Conservation (phyloP, 2,888 invertebrate genomes). For the Aporophyla nigra region DNA sequence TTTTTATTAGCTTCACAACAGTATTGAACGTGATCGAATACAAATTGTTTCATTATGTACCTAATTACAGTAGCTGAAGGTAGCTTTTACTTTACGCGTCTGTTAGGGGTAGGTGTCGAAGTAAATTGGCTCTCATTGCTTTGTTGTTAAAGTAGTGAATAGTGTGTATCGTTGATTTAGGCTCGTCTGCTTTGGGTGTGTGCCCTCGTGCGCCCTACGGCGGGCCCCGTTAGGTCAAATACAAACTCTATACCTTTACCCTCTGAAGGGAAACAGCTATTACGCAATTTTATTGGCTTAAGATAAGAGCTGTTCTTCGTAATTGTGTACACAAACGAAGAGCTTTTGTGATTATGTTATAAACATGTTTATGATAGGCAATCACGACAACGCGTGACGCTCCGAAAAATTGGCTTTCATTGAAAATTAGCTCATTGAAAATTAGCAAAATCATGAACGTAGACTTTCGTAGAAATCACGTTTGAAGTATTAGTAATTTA, state of each 20-base stretch:
- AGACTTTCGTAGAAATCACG: slow-evolving; percentile 2
- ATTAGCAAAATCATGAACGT: slow-evolving; percentile 5
- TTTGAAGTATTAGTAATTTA: not conserved
- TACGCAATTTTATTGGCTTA: slow-evolving; percentile 78
- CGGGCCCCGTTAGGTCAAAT: slow-evolving; percentile 77
- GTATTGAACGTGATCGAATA: slow-evolving; percentile 77
- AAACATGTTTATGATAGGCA: slow-evolving; percentile 66
- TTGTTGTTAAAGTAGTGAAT: slow-evolving; percentile 69
- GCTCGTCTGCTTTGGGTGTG: slow-evolving; percentile 59
- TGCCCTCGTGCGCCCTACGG: slow-evolving; percentile 63
- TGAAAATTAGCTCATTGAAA: slow-evolving; percentile 31
- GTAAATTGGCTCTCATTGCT: slow-evolving; percentile 76
- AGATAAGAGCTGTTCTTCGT: slow-evolving; percentile 73
- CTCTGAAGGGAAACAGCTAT: slow-evolving; percentile 74
- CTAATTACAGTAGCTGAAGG: slow-evolving; percentile 82
- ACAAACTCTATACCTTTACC: slow-evolving; percentile 77
- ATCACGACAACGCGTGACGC: slow-evolving; percentile 36
- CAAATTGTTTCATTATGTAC: slow-evolving; percentile 82
- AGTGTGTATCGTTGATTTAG: slow-evolving; percentile 54
- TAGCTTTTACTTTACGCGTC: slow-evolving; percentile 75
- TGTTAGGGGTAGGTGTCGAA: slow-evolving; percentile 49
- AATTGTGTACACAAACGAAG: slow-evolving; percentile 68
- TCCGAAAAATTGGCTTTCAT: slow-evolving; percentile 23
- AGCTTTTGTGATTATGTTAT: slow-evolving; percentile 67
- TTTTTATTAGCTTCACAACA: slow-evolving; percentile 68